These are phyloP conservation scores for Cryptus viduatorius DNA, from an alignment of 2,888 invertebrate genomes.

Conservation along the genomic window DNA sequence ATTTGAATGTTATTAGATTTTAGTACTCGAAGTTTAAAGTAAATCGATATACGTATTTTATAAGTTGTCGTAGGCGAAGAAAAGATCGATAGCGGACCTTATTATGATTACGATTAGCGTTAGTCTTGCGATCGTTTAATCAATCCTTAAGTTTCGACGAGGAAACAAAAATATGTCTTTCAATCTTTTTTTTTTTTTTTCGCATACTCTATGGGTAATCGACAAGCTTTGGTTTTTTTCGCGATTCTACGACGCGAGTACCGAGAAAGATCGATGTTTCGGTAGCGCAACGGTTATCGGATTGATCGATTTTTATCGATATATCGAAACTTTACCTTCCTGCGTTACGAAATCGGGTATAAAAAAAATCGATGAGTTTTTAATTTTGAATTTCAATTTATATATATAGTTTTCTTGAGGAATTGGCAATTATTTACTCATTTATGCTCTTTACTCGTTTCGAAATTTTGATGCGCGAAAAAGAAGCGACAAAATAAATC, in stretches of 20 bases:
- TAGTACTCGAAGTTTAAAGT: slow-evolving; percentile 78
- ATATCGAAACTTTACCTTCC: not conserved
- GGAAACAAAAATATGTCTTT: slow-evolving; percentile 52
- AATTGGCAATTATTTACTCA: not conserved
- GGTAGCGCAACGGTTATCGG: not conserved
- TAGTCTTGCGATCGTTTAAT: slow-evolving; percentile 60
- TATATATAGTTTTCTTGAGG: not conserved
- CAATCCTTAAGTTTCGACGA: slow-evolving; percentile 42
- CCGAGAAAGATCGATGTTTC: slow-evolving; percentile 13
- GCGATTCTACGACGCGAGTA: slow-evolving; percentile 26
- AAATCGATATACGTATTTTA: slow-evolving; percentile 63
- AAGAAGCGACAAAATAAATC: not conserved
- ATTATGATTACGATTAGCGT: slow-evolving; percentile 56
- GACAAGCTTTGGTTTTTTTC: slow-evolving; percentile 8
- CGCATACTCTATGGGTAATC: slow-evolving; percentile 28
- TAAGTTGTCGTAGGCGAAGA: slow-evolving; percentile 53
- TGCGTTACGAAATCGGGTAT: not conserved
- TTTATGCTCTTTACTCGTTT: not conserved
- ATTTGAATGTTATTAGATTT: slow-evolving; percentile 79
- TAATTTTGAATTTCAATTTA: not conserved
- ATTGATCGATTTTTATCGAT: not conserved
- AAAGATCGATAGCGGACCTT: slow-evolving; percentile 56
- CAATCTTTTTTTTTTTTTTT: slow-evolving; percentile 8
- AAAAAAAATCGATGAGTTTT: too few relatives aligned
- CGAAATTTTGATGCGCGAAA: too few relatives aligned